Conservation (phyloP, 2,888 invertebrate species). For the Dione vanillae region DNA sequence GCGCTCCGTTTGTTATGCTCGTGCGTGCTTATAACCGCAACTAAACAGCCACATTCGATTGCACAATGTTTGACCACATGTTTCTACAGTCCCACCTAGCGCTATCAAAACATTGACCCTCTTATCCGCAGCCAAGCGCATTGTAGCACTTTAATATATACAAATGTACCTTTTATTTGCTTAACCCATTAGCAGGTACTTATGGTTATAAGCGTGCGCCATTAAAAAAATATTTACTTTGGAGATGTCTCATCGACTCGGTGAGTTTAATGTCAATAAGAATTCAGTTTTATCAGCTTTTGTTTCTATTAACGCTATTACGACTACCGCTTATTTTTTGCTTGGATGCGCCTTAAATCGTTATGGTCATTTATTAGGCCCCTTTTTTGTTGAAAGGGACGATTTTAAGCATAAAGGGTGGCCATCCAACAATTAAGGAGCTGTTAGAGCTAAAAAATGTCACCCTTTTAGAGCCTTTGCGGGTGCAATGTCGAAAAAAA, state of each 20-base stretch:
- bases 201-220: slow-evolving; percentile 65
- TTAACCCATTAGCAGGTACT: slow-evolving; percentile 77
- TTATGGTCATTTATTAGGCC: slow-evolving; percentile 75
- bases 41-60: slow-evolving; percentile 67
- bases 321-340: slow-evolving; percentile 69
- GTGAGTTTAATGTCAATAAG: slow-evolving; percentile 59
- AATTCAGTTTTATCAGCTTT: slow-evolving; percentile 68
- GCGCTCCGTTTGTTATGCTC: slow-evolving; percentile 64
- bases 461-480: slow-evolving; percentile 73
- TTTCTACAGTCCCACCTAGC: slow-evolving; percentile 72
- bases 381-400: slow-evolving; percentile 72
- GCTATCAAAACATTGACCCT: slow-evolving; percentile 82
- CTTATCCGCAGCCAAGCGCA: slow-evolving; percentile 72
- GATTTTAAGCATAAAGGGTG: slow-evolving; percentile 73
- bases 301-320: slow-evolving; percentile 57
- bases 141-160: slow-evolving; percentile 71
- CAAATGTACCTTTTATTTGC: slow-evolving; percentile 74
- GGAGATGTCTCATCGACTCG: slow-evolving; percentile 60
- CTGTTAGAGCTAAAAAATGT: slow-evolving; percentile 80
- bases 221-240: slow-evolving; percentile 74
- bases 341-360: slow-evolving; percentile 59
- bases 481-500: slow-evolving; percentile 72
- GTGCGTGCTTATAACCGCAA: slow-evolving; percentile 62
- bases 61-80: slow-evolving; percentile 83
- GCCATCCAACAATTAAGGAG: slow-evolving; percentile 77